Evolutionary conservation across 2,113 vertebrate genomes (phyloP).

Genomic region (Charina bottae): DNA sequence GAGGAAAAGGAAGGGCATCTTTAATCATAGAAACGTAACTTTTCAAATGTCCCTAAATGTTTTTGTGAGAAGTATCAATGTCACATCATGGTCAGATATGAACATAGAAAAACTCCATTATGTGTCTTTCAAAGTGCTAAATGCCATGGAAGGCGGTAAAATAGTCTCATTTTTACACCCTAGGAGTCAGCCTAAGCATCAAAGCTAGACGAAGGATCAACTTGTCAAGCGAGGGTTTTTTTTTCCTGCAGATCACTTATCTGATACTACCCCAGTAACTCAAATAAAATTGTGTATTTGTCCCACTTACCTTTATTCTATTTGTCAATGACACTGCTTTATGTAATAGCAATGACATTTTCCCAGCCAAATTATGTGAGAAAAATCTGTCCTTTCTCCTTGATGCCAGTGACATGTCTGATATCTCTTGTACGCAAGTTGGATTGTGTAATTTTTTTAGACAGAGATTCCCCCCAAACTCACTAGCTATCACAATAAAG

Average conservation of each 20-base stretch:
- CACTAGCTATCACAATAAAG: too few species aligned
- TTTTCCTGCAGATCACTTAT: background rate
- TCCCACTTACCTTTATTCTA: background rate
- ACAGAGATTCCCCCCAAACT: too few species aligned
- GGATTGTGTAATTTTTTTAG: too few species aligned
- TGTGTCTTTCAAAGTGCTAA: background rate
- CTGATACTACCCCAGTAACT: background rate
- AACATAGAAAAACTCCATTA: background rate
- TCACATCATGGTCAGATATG: background rate
- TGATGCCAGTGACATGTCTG: background rate
- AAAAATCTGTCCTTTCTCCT: background rate
- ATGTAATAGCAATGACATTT: background rate
- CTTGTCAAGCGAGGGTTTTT: background rate
- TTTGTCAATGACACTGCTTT: background rate
- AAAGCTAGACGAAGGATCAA: background rate
- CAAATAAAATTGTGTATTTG: background rate
- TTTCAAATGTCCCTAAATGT: too few species aligned
- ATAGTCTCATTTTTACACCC: too few species aligned
- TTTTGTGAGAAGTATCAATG: background rate
- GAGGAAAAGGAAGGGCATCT: background rate
- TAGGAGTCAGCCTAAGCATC: background rate
- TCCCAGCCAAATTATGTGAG: background rate
- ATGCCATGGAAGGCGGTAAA: background rate
- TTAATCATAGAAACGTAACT: background rate
- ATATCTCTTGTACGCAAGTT: background rate